A percentile compares a stretch with the other conserved stretches of the same genome.
Evolutionary conservation across 2,113 vertebrate species (phyloP).

Genomic region (human): DNA sequence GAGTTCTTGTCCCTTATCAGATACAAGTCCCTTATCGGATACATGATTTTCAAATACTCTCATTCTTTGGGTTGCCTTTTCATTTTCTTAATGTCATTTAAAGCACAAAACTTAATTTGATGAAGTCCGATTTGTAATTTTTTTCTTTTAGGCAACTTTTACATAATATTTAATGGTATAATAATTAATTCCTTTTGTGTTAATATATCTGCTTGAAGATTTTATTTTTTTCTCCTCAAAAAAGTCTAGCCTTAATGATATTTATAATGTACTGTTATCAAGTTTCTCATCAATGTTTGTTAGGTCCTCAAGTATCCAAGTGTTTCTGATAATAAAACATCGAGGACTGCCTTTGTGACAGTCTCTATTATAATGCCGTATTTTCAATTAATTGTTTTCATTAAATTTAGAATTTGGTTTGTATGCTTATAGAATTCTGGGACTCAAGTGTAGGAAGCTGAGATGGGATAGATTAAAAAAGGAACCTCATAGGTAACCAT

Average conservation of each 20-base stretch:
- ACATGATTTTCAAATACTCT: not conserved
- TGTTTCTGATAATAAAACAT: constrained; percentile 43
- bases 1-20: not conserved
- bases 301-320: not conserved
- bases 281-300: constrained; percentile 1
- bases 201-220: not conserved
- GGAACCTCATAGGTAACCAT: not conserved
- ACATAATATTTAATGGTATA: not conserved
- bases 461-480: not conserved
- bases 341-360: not conserved
- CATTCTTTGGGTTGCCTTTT: constrained; percentile 8
- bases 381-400: constrained; percentile 38
- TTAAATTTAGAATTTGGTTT: constrained; percentile 47
- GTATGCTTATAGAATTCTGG: not conserved
- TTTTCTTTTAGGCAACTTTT: constrained; percentile 24
- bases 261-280: constrained; percentile 27
- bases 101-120: constrained; percentile 37
- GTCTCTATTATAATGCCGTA: not conserved
- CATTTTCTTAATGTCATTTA: constrained; percentile 6
- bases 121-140: constrained; percentile 2
- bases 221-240: constrained; percentile 18
- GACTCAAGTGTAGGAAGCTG: not conserved
- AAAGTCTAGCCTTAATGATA: not conserved
- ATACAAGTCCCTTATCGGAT: not conserved
- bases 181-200: not conserved